These are phyloP conservation scores for Octodon degus DNA, from an alignment of 2,113 vertebrate genomes.

Conservation along the genomic window DNA sequence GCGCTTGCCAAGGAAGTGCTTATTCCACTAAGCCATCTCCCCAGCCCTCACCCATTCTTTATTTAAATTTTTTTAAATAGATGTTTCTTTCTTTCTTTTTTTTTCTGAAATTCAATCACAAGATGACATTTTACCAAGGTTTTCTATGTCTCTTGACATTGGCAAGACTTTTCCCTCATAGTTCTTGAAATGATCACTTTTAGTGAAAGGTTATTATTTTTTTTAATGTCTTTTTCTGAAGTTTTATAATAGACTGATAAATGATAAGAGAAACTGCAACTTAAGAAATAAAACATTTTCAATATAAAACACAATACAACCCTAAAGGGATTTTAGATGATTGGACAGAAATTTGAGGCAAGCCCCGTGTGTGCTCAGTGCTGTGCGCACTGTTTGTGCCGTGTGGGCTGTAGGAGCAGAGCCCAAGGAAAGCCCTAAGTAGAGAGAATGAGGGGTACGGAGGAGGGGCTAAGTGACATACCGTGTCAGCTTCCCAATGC, in stretches of 20 bases:
- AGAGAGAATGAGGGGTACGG: not conserved
- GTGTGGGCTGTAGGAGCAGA: not conserved
- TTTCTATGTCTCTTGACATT: not conserved
- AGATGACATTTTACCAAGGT: not conserved
- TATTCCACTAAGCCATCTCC: too few species aligned
- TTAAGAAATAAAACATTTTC: not conserved
- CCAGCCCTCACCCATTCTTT: not conserved
- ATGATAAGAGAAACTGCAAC: not conserved
- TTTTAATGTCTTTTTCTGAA: not conserved
- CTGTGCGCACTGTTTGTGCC: fast-evolving
- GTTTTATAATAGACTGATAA: not conserved
- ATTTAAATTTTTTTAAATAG: conserved; percentile 40
- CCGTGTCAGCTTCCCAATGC: not conserved
- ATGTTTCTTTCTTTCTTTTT: not conserved
- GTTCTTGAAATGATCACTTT: conserved; percentile 25
- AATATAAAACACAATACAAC: not conserved
- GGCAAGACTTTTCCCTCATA: not conserved
- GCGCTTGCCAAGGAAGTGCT: too few species aligned
- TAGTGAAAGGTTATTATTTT: not conserved
- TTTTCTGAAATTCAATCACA: not conserved
- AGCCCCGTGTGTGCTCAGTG: not conserved
- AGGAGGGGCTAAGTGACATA: fast-evolving
- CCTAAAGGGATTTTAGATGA: not conserved
- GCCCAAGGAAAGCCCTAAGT: not conserved
- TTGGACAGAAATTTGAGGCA: not conserved